These are phyloP conservation scores for Hystrix cristata DNA, from an alignment of 2,113 vertebrate genomes.

Conservation along the genomic window DNA sequence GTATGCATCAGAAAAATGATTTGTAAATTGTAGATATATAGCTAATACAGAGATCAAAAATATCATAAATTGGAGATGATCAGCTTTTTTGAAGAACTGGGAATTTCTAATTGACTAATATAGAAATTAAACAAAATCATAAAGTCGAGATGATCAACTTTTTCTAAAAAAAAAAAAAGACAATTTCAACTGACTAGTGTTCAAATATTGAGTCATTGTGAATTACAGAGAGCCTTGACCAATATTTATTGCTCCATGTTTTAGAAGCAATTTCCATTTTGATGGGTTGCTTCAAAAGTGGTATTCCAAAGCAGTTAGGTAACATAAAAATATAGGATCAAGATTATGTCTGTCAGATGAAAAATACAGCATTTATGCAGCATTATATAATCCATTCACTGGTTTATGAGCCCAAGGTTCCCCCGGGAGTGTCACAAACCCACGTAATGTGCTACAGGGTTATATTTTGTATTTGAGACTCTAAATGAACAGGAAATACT, in stretches of 20 bases:
- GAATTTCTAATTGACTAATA: not conserved
- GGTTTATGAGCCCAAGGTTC: conserved; percentile 85
- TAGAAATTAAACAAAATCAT: conserved; percentile 44
- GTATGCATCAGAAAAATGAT: conserved; percentile 46
- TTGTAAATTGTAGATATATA: conserved; percentile 8
- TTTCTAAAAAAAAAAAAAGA: conserved; percentile 58
- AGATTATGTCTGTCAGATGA: conserved; percentile 89
- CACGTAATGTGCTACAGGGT: conserved; percentile 78
- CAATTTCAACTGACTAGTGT: conserved; percentile 61
- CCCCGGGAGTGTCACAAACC: conserved; percentile 82
- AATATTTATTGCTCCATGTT: conserved; percentile 89
- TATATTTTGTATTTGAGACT: conserved; percentile 78
- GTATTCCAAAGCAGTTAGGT: conserved; percentile 88
- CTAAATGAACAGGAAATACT: conserved; percentile 77
- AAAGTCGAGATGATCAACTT: conserved; percentile 66
- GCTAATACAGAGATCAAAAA: conserved; percentile 36
- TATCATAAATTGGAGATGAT: conserved; percentile 63
- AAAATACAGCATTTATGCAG: conserved; percentile 89
- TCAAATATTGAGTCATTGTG: conserved; percentile 74
- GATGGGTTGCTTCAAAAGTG: conserved; percentile 85
- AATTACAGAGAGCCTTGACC: conserved; percentile 80
- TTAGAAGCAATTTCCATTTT: conserved; percentile 90
- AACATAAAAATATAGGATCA: conserved; percentile 89
- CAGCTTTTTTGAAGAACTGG: conserved; percentile 1
- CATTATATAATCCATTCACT: conserved; percentile 87